phyloP scores from a whole-genome alignment of 2,888 invertebrate genomes.

The Xestoiulus laeticollis region DNA sequence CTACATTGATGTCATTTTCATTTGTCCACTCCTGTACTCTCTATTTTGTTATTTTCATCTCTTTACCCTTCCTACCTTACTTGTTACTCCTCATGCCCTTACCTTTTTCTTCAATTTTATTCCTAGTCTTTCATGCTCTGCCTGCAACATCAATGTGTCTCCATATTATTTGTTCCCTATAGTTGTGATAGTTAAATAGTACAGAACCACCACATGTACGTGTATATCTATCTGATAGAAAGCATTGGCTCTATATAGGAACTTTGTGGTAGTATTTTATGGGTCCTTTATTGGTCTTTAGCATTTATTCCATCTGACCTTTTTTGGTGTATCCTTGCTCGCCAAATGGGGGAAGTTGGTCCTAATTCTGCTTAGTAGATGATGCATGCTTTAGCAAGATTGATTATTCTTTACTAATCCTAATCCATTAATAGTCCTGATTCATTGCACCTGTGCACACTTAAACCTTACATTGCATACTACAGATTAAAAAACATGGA shows the following conservation, averaged over 20 bases:
- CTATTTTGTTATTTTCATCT: background rate
- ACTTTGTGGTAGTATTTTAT: background rate
- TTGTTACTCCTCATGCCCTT: too few relatives aligned
- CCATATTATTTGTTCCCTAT: too few relatives aligned
- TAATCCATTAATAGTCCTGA: too few relatives aligned
- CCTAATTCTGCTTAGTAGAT: background rate
- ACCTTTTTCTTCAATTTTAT: too few relatives aligned
- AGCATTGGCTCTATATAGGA: background rate
- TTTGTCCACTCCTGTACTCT: background rate
- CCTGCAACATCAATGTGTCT: background rate
- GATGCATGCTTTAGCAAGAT: too few relatives aligned
- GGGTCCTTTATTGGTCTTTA: background rate
- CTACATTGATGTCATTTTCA: background rate
- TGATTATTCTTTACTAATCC: too few relatives aligned
- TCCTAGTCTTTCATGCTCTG: too few relatives aligned
- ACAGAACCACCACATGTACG: background rate
- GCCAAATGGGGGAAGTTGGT: slow-evolving; percentile 23
- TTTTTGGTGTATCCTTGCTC: background rate
- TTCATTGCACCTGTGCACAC: too few relatives aligned
- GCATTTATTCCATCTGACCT: background rate
- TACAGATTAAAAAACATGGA: too few relatives aligned
- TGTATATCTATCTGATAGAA: background rate
- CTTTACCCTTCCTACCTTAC: too few relatives aligned
- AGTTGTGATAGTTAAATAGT: background rate
- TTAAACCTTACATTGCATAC: too few relatives aligned